Base-by-base conservation (phyloP, 2,113 vertebrate species). In the Elaphurus davidianus region DNA sequence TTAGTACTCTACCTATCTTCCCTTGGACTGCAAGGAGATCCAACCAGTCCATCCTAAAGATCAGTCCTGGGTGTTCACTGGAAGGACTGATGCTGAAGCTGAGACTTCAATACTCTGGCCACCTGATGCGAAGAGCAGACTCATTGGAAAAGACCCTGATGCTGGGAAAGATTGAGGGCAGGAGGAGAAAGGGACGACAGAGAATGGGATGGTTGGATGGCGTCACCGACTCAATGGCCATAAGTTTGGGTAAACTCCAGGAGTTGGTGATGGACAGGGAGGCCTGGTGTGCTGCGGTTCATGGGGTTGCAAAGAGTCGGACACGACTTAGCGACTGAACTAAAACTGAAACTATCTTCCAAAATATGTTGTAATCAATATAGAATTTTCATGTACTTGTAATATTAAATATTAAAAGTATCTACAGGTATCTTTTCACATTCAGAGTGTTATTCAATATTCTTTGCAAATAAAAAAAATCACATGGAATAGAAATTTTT, bases 391-490 rank as follows among this genome's bases (percentile, higher is more conserved):
- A 45, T 40, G 12, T 12, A 82, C 9, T 52, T 90, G 1, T 64
- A 94, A 87, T 54, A 89, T 15, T 62, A 90, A 97, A 30, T 8
- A 94, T 25, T 40, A 57, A 83, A 82, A 87, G 40, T 91, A 85
- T 71, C 57, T 45, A 28, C 0, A n/a, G 14, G 28, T 71, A 89
- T 91, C 27, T 82, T 87, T 95, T 91, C n/a, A 86, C 8, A 3
- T 54, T 67, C 60, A 60, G 5, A 33, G 59, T 27, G 33, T 54
- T 89, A 94, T 13, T 88, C 60, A 97, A 76, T 30, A 43, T 43
- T 94, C 50, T 94, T 85, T 86, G 30, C 23, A 96, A 62, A 52
- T 36, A 85, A 1, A 94, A 96, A 96, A 96, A 98, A 71, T 59
- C 55, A 57, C 17, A 95, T 50, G 14, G 45, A 92, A 92, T 15